Percentiles rank a stretch among this genome's conserved stretches.
Conservation (phyloP, 2,113 vertebrate genomes). For the Rhabdomys dilectus region DNA sequence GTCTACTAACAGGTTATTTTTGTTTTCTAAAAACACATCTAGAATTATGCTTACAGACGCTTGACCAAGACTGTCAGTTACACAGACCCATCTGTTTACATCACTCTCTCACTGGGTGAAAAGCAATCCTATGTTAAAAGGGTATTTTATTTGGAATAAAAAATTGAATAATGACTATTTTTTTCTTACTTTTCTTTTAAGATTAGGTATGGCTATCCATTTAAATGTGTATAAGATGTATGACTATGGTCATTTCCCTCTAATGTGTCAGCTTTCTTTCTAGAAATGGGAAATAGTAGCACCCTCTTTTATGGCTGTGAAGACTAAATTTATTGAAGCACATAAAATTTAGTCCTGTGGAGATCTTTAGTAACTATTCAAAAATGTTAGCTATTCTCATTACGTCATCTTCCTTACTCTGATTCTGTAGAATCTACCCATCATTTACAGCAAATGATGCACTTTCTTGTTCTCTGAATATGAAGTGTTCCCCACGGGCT, state of each 20-base stretch:
- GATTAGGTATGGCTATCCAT: background rate
- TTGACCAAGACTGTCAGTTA: background rate
- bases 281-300: background rate
- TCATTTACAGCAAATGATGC: background rate
- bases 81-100: background rate
- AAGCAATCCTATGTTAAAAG: background rate
- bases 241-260: background rate
- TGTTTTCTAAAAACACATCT: background rate
- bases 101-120: background rate
- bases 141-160: background rate
- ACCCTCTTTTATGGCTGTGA: background rate
- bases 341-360: background rate
- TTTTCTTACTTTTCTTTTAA: background rate
- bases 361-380: background rate
- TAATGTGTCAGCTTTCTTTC: background rate
- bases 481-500: background rate
- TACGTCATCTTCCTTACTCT: background rate
- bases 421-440: background rate
- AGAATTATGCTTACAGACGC: background rate
- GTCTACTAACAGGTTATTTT: background rate
- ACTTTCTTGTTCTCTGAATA: background rate
- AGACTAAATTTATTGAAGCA: background rate
- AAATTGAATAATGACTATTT: background rate
- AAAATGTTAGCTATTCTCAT: background rate
- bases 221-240: background rate